Evolutionary conservation across 1,140 invertebrate genomes (phyloP).

Genomic region (Himalopsyche phryganea): DNA sequence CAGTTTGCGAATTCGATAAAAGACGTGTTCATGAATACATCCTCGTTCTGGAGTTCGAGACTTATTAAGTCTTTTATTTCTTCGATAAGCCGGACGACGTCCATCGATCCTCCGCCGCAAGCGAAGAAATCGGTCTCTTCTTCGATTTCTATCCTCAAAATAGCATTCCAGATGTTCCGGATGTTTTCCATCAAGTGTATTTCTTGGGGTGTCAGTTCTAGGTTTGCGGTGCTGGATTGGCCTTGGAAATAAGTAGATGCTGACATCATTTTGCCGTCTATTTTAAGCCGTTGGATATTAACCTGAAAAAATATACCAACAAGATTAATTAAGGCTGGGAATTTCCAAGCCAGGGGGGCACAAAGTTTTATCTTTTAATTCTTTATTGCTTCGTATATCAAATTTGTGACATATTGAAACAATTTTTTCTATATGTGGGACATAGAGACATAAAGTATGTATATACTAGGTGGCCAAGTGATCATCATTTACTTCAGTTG

Average conservation of each 20-base stretch:
- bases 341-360: too few relatives aligned
- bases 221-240: constrained; percentile 50
- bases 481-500: too few relatives aligned
- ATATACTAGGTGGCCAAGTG: too few relatives aligned
- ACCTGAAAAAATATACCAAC: constrained; percentile 42
- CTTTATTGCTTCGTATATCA: too few relatives aligned
- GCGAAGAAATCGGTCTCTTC: constrained; percentile 88
- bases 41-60: constrained; percentile 79
- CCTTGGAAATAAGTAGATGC: constrained; percentile 77
- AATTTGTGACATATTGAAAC: too few relatives aligned
- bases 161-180: constrained; percentile 77
- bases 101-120: constrained; percentile 91
- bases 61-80: constrained; percentile 83
- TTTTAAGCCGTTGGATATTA: constrained; percentile 69
- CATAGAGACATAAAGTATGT: too few relatives aligned
- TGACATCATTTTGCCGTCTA: constrained; percentile 78
- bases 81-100: constrained; percentile 90
- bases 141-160: constrained; percentile 74
- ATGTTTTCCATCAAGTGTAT: constrained; percentile 59
- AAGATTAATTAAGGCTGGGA: too few relatives aligned
- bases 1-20: constrained; percentile 76
- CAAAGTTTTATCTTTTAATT: too few relatives aligned
- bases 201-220: constrained; percentile 80
- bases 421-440: too few relatives aligned
- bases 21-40: constrained; percentile 88